Base-by-base conservation (phyloP, 2,113 vertebrate species). In the Cololabis saira region DNA sequence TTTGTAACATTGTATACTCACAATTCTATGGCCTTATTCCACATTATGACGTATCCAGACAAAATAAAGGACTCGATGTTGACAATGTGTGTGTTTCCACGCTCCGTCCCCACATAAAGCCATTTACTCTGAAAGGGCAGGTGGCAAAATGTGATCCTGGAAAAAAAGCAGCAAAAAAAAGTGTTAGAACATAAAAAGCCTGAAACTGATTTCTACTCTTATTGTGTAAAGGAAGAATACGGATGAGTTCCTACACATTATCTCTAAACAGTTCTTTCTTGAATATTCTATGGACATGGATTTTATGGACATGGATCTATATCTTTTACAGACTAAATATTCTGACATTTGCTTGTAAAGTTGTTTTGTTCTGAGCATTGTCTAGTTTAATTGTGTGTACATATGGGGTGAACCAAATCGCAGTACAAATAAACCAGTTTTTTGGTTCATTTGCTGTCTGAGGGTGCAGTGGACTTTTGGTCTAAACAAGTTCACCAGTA, bases 1-100 rank as follows among this genome's bases (percentile, higher is more conserved):
- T 42, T 37, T 61, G 37, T 2, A 70, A 42, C 43, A 40, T 22
- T 3, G 5, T 47, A 37, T 44, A 99, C 97, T 99, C 89, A 99
- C 98, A 99, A 87, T 93, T 99, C 97, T 89, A 99, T 99, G 89
- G 98, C 97, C 91, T 98, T 98, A 93, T 99, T 99, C 97, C 97
- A 99, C 97, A 99, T 99, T 83, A 99, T 98, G 89, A 99, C 96
- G 42, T 99, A 99, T 93, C 98, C 98, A 42, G 97, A 99, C 87
- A 99, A 94, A 90, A 98, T 80, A 85, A 99, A 99, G 88, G 97
- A 99, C 84, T 99, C 97, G 12, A 98, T 96, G 93, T 99, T 99
- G 94, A 99, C 97, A 80, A 99, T 96, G 88, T 99, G 96, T 61
- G 96, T 98, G 90, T 99, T 99, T 78, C 97, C 97, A 9, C 95